Evolutionary conservation across 64 coral and sea anemone genomes (phyloP), one percentile per base, ranked within the genome.

Genomic region (Montipora sp.): DNA sequence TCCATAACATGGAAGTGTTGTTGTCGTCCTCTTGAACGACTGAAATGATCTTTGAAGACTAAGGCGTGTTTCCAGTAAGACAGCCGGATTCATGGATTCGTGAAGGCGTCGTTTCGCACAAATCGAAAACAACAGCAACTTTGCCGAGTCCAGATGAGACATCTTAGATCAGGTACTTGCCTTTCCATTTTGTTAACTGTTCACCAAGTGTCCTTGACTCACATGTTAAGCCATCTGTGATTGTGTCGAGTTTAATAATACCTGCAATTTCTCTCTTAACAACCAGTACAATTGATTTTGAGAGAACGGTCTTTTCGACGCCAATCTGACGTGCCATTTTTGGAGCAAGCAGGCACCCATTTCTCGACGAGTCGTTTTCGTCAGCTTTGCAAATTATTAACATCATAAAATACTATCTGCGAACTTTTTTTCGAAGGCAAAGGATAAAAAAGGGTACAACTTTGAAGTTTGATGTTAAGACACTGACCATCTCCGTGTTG

Each of bases 271-370:
- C 65, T 85, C 10, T 85, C 60, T 48, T 63, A 85, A 71, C 15
- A 47, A 49, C 16, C 3, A 69, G 61, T 50, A 13, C 21, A 68
- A 66, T 8, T 47, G 59, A 85, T 85, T 85, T 72, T 1, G 18
- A 85, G 20, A 72, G 82, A 49, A 50, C 16, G 19, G 60, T 18
- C 18, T 6, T 21, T 18, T 72, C 19, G 46, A 12, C 61, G 82
- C 61, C 63, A 71, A 16, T 10, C 5, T 85, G 82, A 63, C 82
- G 60, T 61, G 82, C 65, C 61, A 50, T 50, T 78, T 73, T 85
- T 0, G 24, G 3, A 2, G 36, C 36, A 36, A n/a, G 46, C 44
- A 11, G 45, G 65, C 82, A 85, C 82, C 82, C 82, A 71, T 70
- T 85, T 72, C 65, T 21, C 16, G 21, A 7, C 66, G 16, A 50